Conservation (phyloP, 2,888 invertebrate species). For the Serripes groenlandicus region DNA sequence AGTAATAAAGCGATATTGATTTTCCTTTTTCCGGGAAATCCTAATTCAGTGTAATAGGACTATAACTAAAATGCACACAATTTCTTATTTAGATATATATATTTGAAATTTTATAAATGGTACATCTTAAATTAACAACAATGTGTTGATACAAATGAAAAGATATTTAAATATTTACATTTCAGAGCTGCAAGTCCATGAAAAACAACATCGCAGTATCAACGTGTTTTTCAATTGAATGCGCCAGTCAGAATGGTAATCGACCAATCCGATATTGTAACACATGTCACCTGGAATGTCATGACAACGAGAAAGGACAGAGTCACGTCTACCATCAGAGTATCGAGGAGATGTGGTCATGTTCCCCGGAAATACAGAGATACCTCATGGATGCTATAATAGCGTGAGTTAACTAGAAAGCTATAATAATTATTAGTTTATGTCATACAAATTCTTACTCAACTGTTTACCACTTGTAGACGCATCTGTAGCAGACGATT, state of each 20-base stretch:
- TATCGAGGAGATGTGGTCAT: slow-evolving; percentile 94
- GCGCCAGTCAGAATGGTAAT: slow-evolving; percentile 98
- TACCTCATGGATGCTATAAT: slow-evolving; percentile 98
- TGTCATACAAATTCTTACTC: not conserved
- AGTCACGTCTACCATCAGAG: slow-evolving; percentile 96
- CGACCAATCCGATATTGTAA: slow-evolving; percentile 93
- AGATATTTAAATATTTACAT: slow-evolving; percentile 58
- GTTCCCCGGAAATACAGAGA: slow-evolving; percentile 96
- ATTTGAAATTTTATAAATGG: too few species aligned
- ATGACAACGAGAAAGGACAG: slow-evolving; percentile 74
- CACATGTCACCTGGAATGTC: slow-evolving; percentile 83
- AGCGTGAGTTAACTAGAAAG: slow-evolving; percentile 89
- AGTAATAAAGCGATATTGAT: too few species aligned
- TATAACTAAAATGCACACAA: too few species aligned
- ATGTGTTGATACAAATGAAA: too few species aligned
- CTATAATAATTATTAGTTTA: too few species aligned
- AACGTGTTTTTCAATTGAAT: slow-evolving; percentile 98
- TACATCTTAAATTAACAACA: too few species aligned
- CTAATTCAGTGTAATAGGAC: too few species aligned
- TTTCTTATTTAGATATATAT: too few species aligned
- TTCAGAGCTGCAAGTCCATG: slow-evolving; percentile 96
- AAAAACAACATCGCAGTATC: slow-evolving; percentile 96
- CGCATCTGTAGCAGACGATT: too few species aligned
- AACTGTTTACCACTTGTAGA: not conserved
- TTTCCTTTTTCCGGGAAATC: too few species aligned